Conservation (phyloP, 2,797 vertebrate genomes). For the Tenualosa ilisha region DNA sequence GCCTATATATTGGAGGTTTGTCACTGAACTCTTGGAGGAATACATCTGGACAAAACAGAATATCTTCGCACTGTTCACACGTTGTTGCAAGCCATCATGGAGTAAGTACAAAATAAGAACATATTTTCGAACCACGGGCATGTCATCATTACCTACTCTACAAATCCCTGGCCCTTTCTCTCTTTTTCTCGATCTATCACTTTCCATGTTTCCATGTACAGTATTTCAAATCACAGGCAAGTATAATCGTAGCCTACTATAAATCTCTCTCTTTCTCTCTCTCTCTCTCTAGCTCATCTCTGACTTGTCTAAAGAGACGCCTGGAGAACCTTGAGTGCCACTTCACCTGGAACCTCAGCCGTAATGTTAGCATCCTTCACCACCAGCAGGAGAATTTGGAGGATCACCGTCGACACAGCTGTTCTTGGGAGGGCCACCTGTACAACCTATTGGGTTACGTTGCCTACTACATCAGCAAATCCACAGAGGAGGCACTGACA, state of each 20-base stretch:
- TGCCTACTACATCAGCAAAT: neutral
- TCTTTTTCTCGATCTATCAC: neutral
- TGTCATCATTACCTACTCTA: no score
- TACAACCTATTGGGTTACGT: conserved; percentile 38
- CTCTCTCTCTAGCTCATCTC: neutral
- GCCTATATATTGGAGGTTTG: neutral
- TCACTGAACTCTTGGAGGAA: neutral
- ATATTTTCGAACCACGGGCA: no score
- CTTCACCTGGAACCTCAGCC: conserved; percentile 23
- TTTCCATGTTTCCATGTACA: no score
- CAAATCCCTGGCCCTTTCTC: neutral
- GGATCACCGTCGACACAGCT: neutral
- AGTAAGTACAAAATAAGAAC: neutral
- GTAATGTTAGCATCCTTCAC: neutral
- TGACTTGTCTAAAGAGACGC: neutral
- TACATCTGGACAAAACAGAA: neutral
- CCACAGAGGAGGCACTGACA: neutral
- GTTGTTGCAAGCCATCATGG: neutral
- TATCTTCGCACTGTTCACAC: neutral
- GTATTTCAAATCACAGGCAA: neutral
- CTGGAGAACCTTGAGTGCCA: conserved; percentile 31
- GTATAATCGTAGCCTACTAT: neutral
- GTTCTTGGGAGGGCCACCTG: neutral
- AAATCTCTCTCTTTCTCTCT: neutral
- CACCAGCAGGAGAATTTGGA: neutral